Evolutionary conservation across 37 sponge, comb jelly and placozoan genomes (phyloP).

Genomic region (Chondrilla cf. caribensis): DNA sequence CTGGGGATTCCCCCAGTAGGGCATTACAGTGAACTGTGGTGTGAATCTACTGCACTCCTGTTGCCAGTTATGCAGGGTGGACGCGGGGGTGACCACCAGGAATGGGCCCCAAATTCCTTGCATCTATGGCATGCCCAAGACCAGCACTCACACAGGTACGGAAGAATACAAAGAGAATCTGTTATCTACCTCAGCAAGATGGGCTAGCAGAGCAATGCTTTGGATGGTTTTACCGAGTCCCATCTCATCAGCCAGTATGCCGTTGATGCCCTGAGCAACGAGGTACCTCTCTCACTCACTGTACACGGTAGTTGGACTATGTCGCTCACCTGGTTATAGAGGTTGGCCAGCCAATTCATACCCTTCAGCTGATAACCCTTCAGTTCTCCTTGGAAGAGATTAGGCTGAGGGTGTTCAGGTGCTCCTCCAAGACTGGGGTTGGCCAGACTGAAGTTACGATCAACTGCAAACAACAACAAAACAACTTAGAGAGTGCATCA

Average conservation of each 20-base stretch:
- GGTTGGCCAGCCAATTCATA: constrained; percentile 93
- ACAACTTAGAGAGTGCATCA: no score
- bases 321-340: constrained; percentile 71
- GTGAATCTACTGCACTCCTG: constrained; percentile 86
- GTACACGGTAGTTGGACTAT: background rate
- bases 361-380: constrained; percentile 94
- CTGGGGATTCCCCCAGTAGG: constrained; percentile 92
- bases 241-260: constrained; percentile 97
- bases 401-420: constrained; percentile 71
- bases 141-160: no score
- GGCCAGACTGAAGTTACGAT: constrained; percentile 78
- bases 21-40: constrained; percentile 71
- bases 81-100: constrained; percentile 88
- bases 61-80: constrained; percentile 97
- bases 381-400: constrained; percentile 75
- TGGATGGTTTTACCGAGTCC: constrained; percentile 95
- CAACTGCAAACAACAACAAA: constrained; percentile 56
- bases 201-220: constrained; percentile 83
- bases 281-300: background rate
- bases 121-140: constrained; percentile 14
- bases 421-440: constrained; percentile 68
- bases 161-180: no score
- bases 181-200: constrained; percentile 78
- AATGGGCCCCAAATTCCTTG: constrained; percentile 94
- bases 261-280: constrained; percentile 82